Conservation (phyloP, 2,113 vertebrate species). For the Gymnorhina tibicen region DNA sequence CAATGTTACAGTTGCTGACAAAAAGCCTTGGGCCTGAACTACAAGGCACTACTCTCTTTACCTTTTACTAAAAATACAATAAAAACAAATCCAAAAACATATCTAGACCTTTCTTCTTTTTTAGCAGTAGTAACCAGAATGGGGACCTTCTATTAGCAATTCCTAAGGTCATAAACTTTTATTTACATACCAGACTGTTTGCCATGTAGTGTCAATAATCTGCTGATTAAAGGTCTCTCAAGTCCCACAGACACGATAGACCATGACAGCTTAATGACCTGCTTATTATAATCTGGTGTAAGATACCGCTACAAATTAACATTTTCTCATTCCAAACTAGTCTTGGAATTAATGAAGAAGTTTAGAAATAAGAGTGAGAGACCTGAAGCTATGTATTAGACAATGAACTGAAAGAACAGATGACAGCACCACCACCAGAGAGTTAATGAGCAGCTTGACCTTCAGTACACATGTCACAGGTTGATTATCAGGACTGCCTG, state of each 20-base stretch:
- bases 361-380: not conserved
- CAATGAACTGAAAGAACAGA: not conserved
- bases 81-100: not conserved
- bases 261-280: not conserved
- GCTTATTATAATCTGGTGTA: not conserved
- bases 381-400: not conserved
- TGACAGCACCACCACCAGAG: not conserved
- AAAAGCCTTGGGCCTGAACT: not conserved
- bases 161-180: not conserved
- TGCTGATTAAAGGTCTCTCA: slow-evolving; percentile 23
- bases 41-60: not conserved
- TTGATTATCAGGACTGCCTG: not conserved
- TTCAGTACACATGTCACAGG: not conserved
- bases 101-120: not conserved
- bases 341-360: not conserved
- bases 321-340: not conserved
- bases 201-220: not conserved
- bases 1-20: not conserved
- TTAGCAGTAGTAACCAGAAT: not conserved
- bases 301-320: not conserved
- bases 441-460: not conserved
- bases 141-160: not conserved
- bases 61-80: not conserved
- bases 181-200: not conserved
- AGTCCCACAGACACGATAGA: not conserved